Percentiles rank a stretch among this genome's conserved stretches.
Evolutionary conservation across 53 echinoderm and acorn worm species (phyloP).

Genomic region (Arbacia lixula): DNA sequence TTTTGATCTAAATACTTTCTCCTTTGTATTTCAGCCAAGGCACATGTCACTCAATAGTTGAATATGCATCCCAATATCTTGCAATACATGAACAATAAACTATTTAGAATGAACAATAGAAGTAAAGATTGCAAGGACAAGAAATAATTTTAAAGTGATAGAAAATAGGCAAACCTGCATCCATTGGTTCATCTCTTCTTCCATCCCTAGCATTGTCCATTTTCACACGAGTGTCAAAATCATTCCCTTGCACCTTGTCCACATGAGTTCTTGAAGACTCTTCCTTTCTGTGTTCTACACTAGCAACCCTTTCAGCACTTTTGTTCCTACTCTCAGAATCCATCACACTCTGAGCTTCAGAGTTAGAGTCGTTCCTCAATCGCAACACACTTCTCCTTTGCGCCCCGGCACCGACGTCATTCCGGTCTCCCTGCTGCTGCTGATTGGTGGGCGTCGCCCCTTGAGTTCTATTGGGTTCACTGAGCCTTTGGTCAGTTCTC

Average conservation of each 20-base stretch:
- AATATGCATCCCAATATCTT: too few relatives aligned
- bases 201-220: not conserved
- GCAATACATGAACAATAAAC: too few relatives aligned
- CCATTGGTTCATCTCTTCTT: constrained; percentile 14
- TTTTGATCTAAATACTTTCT: too few relatives aligned
- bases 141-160: too few relatives aligned
- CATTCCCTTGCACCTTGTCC: constrained; percentile 6
- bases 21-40: too few relatives aligned
- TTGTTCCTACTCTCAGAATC: not conserved
- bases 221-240: not conserved
- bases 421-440: constrained; percentile 21
- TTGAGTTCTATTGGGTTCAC: constrained; percentile 41
- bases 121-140: too few relatives aligned
- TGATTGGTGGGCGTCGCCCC: not conserved
- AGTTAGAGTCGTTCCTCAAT: constrained; percentile 24
- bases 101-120: too few relatives aligned
- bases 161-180: constrained; percentile 33
- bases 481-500: constrained; percentile 42
- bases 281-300: constrained; percentile 6
- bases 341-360: constrained; percentile 6
- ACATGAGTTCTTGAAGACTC: not conserved
- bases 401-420: not conserved
- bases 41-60: too few relatives aligned
- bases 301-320: not conserved
- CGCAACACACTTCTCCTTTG: constrained; percentile 35